Evolutionary conservation across 2,113 vertebrate species (phyloP).

Genomic region (Charina bottae): DNA sequence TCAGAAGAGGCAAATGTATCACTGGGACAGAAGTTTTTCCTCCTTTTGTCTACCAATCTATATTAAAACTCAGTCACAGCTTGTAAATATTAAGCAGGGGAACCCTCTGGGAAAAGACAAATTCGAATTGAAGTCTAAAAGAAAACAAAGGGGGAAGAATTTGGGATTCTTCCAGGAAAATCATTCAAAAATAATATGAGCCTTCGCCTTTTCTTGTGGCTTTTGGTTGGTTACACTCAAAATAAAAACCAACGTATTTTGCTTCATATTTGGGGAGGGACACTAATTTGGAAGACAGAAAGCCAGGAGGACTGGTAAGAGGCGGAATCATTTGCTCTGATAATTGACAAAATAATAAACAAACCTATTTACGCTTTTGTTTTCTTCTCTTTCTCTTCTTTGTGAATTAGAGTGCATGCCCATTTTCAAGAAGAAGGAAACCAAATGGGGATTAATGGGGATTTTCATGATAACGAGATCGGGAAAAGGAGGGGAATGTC

Average conservation of each 20-base stretch:
- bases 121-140: constrained; percentile 29
- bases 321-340: constrained; percentile 39
- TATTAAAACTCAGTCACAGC: constrained; percentile 41
- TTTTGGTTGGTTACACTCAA: constrained; percentile 22
- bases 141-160: constrained; percentile 32
- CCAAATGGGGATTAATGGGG: constrained; percentile 29
- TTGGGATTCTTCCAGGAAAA: constrained; percentile 23
- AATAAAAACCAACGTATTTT: background rate
- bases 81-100: constrained; percentile 40
- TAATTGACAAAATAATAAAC: constrained; percentile 45
- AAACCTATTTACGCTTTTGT: constrained; percentile 28
- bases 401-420: background rate
- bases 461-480: background rate
- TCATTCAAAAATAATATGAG: constrained; percentile 9
- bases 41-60: constrained; percentile 24
- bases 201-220: constrained; percentile 32
- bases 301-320: constrained; percentile 21
- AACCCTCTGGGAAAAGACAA: constrained; percentile 34
- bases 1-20: constrained; percentile 31
- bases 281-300: constrained; percentile 37
- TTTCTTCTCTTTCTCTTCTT: background rate
- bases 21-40: background rate
- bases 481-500: background rate
- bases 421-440: constrained; percentile 26
- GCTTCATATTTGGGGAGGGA: constrained; percentile 29